These are phyloP conservation scores for Stegastes partitus DNA, from an alignment of 2,113 vertebrate species.

Conservation along the genomic window DNA sequence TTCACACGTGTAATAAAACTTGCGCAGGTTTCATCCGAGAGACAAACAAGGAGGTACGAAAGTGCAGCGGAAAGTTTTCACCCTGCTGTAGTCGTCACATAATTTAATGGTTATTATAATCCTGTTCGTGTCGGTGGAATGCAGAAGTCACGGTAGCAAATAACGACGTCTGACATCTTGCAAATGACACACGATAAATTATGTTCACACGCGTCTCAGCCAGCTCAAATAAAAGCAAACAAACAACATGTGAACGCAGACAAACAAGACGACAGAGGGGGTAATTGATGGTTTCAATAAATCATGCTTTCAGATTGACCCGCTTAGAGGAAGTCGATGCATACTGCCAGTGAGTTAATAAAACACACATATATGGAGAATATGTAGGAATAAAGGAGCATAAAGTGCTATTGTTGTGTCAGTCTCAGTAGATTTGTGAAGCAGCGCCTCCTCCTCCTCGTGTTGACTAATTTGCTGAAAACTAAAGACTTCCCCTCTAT, in stretches of 20 bases:
- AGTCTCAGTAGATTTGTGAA: no score
- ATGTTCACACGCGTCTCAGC: background rate
- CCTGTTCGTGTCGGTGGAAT: background rate
- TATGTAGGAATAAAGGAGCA: background rate
- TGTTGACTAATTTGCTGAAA: no score
- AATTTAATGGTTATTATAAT: background rate
- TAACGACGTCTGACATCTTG: background rate
- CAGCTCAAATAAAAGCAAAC: background rate
- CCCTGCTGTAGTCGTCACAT: background rate
- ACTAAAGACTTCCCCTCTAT: no score
- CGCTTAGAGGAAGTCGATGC: background rate
- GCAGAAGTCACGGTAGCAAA: background rate
- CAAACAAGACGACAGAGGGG: background rate
- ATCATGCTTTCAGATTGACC: no score
- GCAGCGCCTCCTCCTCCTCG: no score
- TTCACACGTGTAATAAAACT: background rate
- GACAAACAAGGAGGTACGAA: background rate
- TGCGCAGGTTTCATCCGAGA: background rate
- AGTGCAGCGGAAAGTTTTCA: background rate
- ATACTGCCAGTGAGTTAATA: background rate
- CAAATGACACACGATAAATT: background rate
- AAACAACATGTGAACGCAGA: background rate
- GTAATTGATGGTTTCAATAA: background rate
- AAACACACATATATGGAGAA: no score
- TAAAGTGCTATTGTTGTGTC: constrained; percentile 10